Conservation (phyloP, 2,888 invertebrate species). For the Bombylius discolor region DNA sequence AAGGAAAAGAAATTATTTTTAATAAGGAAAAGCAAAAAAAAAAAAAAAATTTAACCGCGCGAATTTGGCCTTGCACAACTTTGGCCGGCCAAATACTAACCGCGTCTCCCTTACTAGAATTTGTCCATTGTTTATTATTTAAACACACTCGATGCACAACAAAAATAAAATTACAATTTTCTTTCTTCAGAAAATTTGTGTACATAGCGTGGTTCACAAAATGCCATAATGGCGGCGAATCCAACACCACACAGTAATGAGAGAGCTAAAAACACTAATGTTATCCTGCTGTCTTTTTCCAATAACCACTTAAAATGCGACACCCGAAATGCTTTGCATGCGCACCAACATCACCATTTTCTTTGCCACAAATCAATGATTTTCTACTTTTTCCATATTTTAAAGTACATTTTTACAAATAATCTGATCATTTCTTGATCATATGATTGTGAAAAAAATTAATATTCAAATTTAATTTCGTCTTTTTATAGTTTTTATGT, state of each 20-base stretch:
- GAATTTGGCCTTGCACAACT: slow-evolving; percentile 37
- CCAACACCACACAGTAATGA: slow-evolving; percentile 1
- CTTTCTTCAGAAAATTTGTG: slow-evolving; percentile 51
- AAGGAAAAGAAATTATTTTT: neutral
- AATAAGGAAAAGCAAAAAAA: slow-evolving; percentile 9
- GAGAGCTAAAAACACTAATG: neutral
- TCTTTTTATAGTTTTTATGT: slow-evolving; percentile 25
- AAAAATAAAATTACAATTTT: slow-evolving; percentile 47
- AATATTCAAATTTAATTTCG: slow-evolving; percentile 22
- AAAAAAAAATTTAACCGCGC: slow-evolving; percentile 4
- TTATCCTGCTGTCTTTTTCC: neutral
- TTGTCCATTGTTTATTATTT: slow-evolving; percentile 55
- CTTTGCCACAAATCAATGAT: slow-evolving; percentile 13
- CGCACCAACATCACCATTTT: slow-evolving; percentile 17
- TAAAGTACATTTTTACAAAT: slow-evolving; percentile 27
- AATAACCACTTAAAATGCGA: slow-evolving; percentile 15
- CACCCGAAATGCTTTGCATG: slow-evolving; percentile 18
- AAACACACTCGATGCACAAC: slow-evolving; percentile 46
- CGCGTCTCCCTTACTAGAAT: slow-evolving; percentile 50
- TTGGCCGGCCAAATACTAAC: slow-evolving; percentile 54
- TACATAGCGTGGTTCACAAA: slow-evolving; percentile 56
- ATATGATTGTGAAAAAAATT: slow-evolving; percentile 22
- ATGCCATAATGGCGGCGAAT: slow-evolving; percentile 70
- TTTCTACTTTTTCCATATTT: slow-evolving; percentile 25
- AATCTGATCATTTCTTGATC: slow-evolving; percentile 19